phyloP scores from a whole-genome alignment of 2,797 vertebrate species.

The Margarornis squamiger region DNA sequence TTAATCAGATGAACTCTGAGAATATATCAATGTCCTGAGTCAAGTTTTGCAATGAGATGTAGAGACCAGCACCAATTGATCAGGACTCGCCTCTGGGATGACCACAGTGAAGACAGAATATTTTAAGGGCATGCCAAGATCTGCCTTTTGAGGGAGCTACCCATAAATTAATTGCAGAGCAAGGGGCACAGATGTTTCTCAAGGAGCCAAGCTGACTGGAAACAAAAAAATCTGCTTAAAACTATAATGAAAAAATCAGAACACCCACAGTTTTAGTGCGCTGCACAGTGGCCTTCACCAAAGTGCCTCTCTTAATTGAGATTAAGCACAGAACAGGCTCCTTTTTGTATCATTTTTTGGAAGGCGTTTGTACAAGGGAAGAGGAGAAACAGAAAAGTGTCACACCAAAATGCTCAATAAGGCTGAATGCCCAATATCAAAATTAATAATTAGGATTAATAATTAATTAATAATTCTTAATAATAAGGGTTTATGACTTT shows the following conservation, averaged over 20 bases:
- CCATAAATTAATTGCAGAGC: neutral
- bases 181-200: neutral
- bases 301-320: neutral
- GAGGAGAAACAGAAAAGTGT: neutral
- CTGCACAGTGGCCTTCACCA: neutral
- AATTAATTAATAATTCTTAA: no score
- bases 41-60: neutral
- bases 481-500: neutral
- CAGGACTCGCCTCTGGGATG: neutral
- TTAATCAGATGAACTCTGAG: rapidly evolving
- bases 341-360: neutral
- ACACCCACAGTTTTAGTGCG: neutral
- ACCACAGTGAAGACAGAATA: neutral
- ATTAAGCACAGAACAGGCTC: neutral
- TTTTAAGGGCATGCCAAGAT: neutral
- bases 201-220: neutral
- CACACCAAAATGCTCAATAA: neutral
- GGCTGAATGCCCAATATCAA: neutral
- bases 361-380: neutral
- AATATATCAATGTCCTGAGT: neutral
- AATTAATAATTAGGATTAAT: neutral
- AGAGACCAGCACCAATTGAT: neutral
- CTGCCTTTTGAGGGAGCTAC: neutral
- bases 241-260: neutral
- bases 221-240: neutral